A percentile compares a stretch with the other conserved stretches of the same genome.
phyloP scores from a whole-genome alignment of 2,113 vertebrate species.

The Tetrao urogallus region DNA sequence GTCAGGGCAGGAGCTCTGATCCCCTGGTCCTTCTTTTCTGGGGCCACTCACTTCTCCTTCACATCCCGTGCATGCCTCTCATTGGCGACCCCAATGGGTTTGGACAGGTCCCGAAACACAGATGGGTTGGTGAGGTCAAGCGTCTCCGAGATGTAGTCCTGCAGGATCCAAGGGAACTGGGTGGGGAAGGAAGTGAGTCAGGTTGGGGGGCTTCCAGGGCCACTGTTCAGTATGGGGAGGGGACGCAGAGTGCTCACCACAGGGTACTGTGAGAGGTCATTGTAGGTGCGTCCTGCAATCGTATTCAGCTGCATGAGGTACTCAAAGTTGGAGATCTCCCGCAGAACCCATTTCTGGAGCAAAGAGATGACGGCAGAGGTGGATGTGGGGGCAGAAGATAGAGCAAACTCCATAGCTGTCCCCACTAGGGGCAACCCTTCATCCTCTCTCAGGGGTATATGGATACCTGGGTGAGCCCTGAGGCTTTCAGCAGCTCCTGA shows the following conservation, averaged over 20 bases:
- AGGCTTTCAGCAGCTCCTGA: slow-evolving; percentile 94
- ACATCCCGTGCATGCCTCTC: slow-evolving; percentile 91
- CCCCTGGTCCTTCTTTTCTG: accelerated
- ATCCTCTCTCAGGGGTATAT: accelerated
- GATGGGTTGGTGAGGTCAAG: slow-evolving; percentile 89
- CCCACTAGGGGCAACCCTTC: background rate
- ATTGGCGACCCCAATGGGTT: slow-evolving; percentile 96
- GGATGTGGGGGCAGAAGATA: background rate
- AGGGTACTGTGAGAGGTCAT: slow-evolving; percentile 96
- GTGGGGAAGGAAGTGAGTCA: background rate
- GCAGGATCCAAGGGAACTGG: slow-evolving; percentile 96
- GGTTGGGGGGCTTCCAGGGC: accelerated
- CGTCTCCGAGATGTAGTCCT: slow-evolving; percentile 88
- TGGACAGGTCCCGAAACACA: slow-evolving; percentile 94
- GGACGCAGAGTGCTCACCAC: slow-evolving; percentile 83
- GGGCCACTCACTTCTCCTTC: slow-evolving; percentile 89
- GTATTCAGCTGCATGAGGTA: slow-evolving; percentile 99
- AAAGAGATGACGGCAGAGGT: background rate
- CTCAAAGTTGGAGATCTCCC: slow-evolving; percentile 98
- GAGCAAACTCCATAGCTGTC: background rate
- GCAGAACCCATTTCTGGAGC: slow-evolving; percentile 93
- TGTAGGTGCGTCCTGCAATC: slow-evolving; percentile 95
- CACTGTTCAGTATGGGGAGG: background rate
- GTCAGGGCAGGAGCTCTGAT: background rate
- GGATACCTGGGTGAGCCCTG: slow-evolving; percentile 93